phyloP scores from a whole-genome alignment of 1,140 invertebrate genomes.

The Lethrus apterus region DNA sequence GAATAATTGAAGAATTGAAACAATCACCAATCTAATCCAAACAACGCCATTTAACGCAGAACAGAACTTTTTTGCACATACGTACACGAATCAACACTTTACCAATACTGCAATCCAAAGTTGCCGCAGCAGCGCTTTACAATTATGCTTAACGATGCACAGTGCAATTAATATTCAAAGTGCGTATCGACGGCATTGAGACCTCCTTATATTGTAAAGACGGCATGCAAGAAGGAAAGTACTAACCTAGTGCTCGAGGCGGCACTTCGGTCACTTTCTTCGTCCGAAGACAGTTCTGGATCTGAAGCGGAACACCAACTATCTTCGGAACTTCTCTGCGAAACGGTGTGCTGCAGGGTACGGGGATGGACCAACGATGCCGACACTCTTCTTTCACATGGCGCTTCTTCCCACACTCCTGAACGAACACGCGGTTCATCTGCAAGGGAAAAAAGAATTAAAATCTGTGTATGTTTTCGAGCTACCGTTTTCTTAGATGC shows the following conservation, averaged over 20 bases:
- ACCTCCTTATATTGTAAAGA: too few species aligned
- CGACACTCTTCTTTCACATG: constrained; percentile 41
- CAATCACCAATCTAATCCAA: too few species aligned
- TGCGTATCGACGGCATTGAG: not conserved
- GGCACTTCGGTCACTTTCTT: constrained; percentile 53
- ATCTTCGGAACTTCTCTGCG: constrained; percentile 48
- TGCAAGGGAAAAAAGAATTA: constrained; percentile 35
- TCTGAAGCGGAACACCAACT: constrained; percentile 56
- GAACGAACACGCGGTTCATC: constrained; percentile 52
- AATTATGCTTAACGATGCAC: too few species aligned
- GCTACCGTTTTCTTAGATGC: too few species aligned
- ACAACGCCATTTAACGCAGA: too few species aligned
- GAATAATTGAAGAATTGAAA: too few species aligned
- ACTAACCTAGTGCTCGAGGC: constrained; percentile 47
- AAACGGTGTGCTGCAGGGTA: constrained; percentile 42
- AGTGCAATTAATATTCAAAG: constrained; percentile 1
- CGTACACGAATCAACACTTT: too few species aligned
- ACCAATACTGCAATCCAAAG: too few species aligned
- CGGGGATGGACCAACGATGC: constrained; percentile 31
- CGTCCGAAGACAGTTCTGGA: constrained; percentile 53
- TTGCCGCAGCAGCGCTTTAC: too few species aligned
- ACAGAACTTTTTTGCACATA: too few species aligned
- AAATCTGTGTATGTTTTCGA: too few species aligned
- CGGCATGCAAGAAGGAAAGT: too few species aligned
- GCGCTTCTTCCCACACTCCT: constrained; percentile 52